Evolutionary conservation across 35 echinoderm and acorn worm genomes (phyloP), one percentile per base, ranked within the genome.

Genomic region (Stichopus chloronotus): DNA sequence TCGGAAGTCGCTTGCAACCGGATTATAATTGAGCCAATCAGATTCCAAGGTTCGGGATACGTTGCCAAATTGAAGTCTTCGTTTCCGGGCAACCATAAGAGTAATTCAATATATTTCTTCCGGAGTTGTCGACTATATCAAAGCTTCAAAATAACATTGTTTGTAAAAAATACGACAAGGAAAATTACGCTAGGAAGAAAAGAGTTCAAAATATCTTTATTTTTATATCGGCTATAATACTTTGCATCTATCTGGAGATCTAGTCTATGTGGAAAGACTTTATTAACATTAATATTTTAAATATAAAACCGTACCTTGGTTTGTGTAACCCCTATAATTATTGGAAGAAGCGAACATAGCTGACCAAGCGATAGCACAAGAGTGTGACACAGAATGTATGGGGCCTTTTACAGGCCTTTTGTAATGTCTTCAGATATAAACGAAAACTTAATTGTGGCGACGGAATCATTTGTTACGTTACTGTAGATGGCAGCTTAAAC

Each of bases 41-140:
- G 87, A 89, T 89, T 63, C 17, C 87, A 53, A 65, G 87, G 43
- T 89, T 72, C 22, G 30, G 87, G 87, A 89, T 89, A 89, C 87
- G 87, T 89, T 89, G 87, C 87, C 87, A 89, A 89, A 89, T 65
- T 89, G 87, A 89, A 89, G 87, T 89, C 87, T 89, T 72, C 87
- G 87, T 89, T 89, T 89, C 87, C 87, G 87, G 87, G 87, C 87
- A 89, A 89, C 87, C 87, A 61, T 89, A 89, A 89, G 87, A 89
- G 87, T 89, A 89, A 89, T 89, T 89, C 87, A 89, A 89, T 89
- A 89, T 89, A 89, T 89, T 89, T 89, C 87, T 89, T 89, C 87
- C 87, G 87, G 87, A 89, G 87, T 89, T 89, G 87, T 89, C 87
- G n/a, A 89, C 71, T 89, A 71, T 30, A 89, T 23, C 9, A 55